phyloP scores from a whole-genome alignment of 2,113 vertebrate species.

The Nyctibius bracteatus region DNA sequence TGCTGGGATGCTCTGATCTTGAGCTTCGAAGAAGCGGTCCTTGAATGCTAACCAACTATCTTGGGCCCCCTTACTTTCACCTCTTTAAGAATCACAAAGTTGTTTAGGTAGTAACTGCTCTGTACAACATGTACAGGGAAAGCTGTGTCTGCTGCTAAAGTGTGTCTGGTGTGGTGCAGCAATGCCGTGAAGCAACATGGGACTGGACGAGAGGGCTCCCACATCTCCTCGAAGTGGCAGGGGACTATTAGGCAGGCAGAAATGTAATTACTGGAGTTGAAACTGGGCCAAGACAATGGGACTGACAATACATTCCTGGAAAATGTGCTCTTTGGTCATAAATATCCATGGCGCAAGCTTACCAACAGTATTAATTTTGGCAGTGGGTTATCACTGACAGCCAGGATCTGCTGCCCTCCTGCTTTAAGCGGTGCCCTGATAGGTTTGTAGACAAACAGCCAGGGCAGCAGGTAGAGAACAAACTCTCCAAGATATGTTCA shows the following conservation, averaged over 20 bases:
- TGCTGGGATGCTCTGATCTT: too few species aligned
- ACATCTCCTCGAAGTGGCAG: not conserved
- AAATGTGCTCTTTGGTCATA: slow-evolving; percentile 13
- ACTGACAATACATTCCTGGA: slow-evolving; percentile 1
- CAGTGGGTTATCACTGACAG: slow-evolving; percentile 29
- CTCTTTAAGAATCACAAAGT: not conserved
- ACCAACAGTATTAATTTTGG: slow-evolving; percentile 44
- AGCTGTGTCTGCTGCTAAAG: not conserved
- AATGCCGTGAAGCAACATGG: fast-evolving
- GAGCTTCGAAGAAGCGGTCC: too few species aligned
- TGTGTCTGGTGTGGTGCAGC: not conserved
- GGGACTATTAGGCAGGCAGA: not conserved
- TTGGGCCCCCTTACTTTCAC: too few species aligned
- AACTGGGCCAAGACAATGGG: slow-evolving; percentile 4
- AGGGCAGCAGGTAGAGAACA: not conserved
- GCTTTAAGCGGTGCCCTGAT: not conserved
- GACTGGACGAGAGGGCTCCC: not conserved
- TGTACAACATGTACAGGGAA: not conserved
- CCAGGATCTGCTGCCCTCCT: not conserved
- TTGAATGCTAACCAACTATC: too few species aligned
- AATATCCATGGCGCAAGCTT: slow-evolving; percentile 33
- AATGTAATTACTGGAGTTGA: slow-evolving; percentile 10
- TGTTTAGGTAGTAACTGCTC: not conserved
- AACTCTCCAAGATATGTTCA: not conserved
- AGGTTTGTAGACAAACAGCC: not conserved